Evolutionary conservation across 1,140 invertebrate species (phyloP), one percentile per base, ranked within the genome.

Genomic region (Lepidurus apus): DNA sequence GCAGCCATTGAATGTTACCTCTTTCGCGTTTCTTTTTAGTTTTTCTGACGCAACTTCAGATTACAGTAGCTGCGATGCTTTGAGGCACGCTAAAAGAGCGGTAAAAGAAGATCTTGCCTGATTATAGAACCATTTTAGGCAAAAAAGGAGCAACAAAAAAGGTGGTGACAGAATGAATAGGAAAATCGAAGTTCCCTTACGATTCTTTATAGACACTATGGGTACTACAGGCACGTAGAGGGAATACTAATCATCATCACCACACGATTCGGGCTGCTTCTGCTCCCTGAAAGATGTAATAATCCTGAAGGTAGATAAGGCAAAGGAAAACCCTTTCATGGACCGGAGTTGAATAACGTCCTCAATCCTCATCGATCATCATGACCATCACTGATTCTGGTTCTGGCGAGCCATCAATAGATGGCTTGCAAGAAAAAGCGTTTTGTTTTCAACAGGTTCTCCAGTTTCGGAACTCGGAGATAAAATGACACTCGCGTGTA

Each of bases 101-200:
- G 17, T 65, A n/a, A 65, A 65, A 65, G 53, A 65, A 9, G 53
- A 65, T 65, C 53, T 65, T 65, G 53, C 53, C 53, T 65, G 53
- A 65, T 65, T 65, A 21, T n/a, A 21, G 17, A n/a, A 65, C 21
- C 17, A n/a, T 21, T n/a, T 65, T 65, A 13, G 5, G 45, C 10
- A 47, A 47, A 10, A 10, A 47, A 1, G 17, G 45, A 10, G 1
- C 45, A 9, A 65, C 17, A 21, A 65, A 17, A 21, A 65, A 17
- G 4, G 13, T 65, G 53, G 53, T 65, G 53, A 65, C 53, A 65
- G 53, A 1, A 65, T 65, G 53, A 65, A 65, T 65, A 65, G 53
- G 53, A 1, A 7, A 65, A 65, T 65, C 53, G 53, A 65, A 9
- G 34, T 34, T 34, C 34, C 34, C 34, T 34, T 34, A 0, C 34